These are phyloP conservation scores for Augochlora pura DNA, from an alignment of 1,140 invertebrate species.

Conservation along the genomic window DNA sequence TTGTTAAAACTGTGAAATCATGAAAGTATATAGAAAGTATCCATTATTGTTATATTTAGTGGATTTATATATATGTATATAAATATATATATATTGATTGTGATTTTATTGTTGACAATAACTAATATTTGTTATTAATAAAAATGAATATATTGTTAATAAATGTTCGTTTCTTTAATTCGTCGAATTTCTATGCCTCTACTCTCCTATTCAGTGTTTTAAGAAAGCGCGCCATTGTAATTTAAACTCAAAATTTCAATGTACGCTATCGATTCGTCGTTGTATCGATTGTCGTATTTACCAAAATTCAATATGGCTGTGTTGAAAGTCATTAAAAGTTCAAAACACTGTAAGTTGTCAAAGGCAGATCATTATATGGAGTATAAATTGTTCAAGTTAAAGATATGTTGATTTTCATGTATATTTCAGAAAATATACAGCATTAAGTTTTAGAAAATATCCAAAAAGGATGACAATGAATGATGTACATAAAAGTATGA, in stretches of 20 bases:
- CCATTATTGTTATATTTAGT: slow-evolving; percentile 21
- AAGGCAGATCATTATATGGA: neutral
- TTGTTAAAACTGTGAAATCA: neutral
- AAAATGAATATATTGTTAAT: slow-evolving; percentile 27
- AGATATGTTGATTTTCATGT: slow-evolving; percentile 4
- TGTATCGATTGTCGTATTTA: slow-evolving; percentile 6
- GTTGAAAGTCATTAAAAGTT: neutral
- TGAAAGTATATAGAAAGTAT: slow-evolving; percentile 18
- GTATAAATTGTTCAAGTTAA: neutral
- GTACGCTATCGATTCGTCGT: neutral
- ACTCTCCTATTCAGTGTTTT: neutral
- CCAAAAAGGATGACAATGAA: neutral
- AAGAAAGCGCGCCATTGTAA: neutral
- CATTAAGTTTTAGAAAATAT: neutral
- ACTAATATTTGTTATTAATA: slow-evolving; percentile 36
- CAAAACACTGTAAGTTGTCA: slow-evolving; percentile 11
- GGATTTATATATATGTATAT: neutral
- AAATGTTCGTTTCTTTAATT: neutral
- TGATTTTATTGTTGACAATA: slow-evolving; percentile 31
- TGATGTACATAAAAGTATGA: neutral
- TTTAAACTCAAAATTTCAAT: neutral
- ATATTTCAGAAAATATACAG: neutral
- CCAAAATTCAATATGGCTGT: slow-evolving; percentile 31
- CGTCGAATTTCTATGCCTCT: neutral
- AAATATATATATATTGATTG: slow-evolving; percentile 10